A percentile compares a stretch with the other conserved stretches of the same genome.
phyloP scores from a whole-genome alignment of 2,797 vertebrate genomes.

The Octomys mimax region DNA sequence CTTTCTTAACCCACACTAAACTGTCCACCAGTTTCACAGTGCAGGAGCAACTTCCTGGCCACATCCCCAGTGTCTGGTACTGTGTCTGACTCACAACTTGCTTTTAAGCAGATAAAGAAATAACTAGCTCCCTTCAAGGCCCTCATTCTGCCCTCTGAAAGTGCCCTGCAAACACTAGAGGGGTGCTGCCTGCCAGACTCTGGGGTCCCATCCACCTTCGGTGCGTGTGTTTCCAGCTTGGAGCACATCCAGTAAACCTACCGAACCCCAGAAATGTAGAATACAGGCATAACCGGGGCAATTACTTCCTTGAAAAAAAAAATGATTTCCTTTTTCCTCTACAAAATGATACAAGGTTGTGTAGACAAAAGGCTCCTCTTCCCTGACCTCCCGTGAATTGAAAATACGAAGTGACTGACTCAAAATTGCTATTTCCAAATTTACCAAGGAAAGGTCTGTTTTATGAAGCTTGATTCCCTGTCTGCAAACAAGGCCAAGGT shows the following conservation, averaged over 20 bases:
- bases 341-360: neutral
- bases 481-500: neutral
- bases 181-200: neutral
- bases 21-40: neutral
- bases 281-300: neutral
- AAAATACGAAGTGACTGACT: neutral
- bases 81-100: neutral
- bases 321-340: neutral
- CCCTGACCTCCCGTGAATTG: neutral
- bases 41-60: neutral
- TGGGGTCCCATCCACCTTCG: neutral
- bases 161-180: neutral
- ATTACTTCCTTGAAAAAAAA: neutral
- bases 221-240: slow-evolving; percentile 14
- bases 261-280: neutral
- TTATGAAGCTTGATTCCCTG: neutral
- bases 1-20: neutral
- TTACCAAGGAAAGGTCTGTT: neutral
- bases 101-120: slow-evolving; percentile 43
- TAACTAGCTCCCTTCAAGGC: neutral
- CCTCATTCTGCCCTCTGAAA: neutral
- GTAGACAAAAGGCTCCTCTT: neutral
- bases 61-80: neutral
- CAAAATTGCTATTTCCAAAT: slow-evolving; percentile 5
- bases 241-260: neutral